These are phyloP conservation scores for Ectobius pallidus DNA, from an alignment of 2,888 invertebrate species.

Conservation along the genomic window DNA sequence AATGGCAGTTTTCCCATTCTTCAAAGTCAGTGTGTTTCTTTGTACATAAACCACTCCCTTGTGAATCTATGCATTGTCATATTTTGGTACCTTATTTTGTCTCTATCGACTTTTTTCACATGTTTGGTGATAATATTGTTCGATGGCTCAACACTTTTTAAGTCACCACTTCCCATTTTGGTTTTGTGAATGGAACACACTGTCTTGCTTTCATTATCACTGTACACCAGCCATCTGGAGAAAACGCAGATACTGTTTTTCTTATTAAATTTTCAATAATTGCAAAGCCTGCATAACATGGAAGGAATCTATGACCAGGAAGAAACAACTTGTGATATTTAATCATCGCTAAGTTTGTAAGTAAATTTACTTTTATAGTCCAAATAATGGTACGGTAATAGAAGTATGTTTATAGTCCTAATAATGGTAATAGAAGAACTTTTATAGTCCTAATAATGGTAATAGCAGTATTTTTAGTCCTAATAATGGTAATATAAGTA, in stretches of 20 bases:
- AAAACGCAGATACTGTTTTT: neutral
- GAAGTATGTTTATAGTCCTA: too few relatives aligned
- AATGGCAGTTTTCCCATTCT: neutral
- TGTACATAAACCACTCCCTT: neutral
- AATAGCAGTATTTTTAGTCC: too few relatives aligned
- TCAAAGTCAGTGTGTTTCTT: neutral
- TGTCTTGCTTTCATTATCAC: neutral
- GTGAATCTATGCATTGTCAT: neutral
- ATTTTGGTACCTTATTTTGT: neutral
- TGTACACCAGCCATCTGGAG: conserved; percentile 1
- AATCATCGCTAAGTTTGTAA: too few relatives aligned
- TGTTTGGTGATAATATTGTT: too few relatives aligned
- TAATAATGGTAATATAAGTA: too few relatives aligned
- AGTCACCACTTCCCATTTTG: conserved; percentile 2
- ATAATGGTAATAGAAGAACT: too few relatives aligned
- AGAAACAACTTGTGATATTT: neutral
- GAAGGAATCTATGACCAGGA: neutral
- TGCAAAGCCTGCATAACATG: neutral
- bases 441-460: too few relatives aligned
- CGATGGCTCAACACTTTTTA: neutral
- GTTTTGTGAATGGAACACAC: neutral
- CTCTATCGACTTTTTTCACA: neutral
- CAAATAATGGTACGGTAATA: too few relatives aligned
- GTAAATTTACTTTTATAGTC: too few relatives aligned
- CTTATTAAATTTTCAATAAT: neutral